Conservation (phyloP, 2,888 invertebrate genomes). For the Lasioglossum zephyrum region DNA sequence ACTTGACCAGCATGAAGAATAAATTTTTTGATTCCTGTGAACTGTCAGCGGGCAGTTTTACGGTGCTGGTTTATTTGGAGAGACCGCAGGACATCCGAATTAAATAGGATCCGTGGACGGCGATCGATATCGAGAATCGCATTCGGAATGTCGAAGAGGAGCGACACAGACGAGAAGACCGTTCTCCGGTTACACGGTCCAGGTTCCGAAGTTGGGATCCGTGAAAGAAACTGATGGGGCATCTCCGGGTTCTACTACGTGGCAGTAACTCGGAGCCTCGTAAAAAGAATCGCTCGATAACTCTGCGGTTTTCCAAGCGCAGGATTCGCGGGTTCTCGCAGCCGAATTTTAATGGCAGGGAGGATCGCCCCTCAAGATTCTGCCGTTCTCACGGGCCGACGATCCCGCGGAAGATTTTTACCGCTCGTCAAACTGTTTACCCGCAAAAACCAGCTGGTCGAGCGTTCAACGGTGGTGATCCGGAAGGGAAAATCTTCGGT, state of each 20-base stretch:
- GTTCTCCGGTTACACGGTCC: constrained; percentile 6
- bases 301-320: background rate
- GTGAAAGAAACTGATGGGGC: background rate
- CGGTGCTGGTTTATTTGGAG: too few relatives aligned
- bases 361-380: background rate
- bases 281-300: background rate
- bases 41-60: too few relatives aligned
- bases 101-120: too few relatives aligned
- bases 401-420: background rate
- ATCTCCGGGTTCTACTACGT: background rate
- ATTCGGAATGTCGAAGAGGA: background rate
- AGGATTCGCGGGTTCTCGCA: background rate
- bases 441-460: background rate
- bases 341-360: constrained; percentile 2
- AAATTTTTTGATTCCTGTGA: too few relatives aligned
- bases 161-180: background rate
- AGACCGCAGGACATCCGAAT: too few relatives aligned
- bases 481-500: background rate
- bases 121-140: background rate
- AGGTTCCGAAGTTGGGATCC: background rate
- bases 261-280: background rate
- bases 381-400: background rate
- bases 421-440: constrained; percentile 6
- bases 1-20: too few relatives aligned
- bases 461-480: background rate